phyloP scores from a whole-genome alignment of 2,113 vertebrate species.

The Trichomycterus rosablanca region DNA sequence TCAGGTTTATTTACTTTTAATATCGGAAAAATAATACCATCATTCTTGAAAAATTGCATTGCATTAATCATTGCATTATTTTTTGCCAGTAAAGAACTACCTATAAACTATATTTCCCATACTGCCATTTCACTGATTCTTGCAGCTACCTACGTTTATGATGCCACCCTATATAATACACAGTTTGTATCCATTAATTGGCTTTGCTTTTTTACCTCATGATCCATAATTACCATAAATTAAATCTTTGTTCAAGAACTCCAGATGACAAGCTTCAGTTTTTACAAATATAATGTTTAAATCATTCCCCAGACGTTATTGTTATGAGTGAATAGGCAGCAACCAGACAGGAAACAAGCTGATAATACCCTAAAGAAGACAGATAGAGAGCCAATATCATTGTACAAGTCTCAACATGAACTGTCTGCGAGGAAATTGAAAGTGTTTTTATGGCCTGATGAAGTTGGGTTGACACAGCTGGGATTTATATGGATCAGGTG shows the following conservation, averaged over 20 bases:
- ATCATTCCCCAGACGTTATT: conserved; percentile 19
- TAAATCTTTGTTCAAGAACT: conserved; percentile 7
- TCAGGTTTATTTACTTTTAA: too few species aligned
- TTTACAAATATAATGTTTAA: background rate
- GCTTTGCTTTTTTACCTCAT: background rate
- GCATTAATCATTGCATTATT: too few species aligned
- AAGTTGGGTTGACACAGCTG: background rate
- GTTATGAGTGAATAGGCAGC: conserved; percentile 10
- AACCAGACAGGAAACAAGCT: background rate
- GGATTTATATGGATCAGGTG: conserved; percentile 1
- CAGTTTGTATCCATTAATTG: conserved; percentile 15
- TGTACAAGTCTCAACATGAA: conserved; percentile 20
- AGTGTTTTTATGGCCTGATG: conserved; percentile 4
- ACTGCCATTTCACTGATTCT: too few species aligned
- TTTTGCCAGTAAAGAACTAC: too few species aligned
- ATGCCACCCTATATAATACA: too few species aligned
- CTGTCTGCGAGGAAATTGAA: conserved; percentile 1
- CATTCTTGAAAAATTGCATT: too few species aligned
- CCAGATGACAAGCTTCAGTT: conserved; percentile 5
- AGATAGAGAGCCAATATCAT: background rate
- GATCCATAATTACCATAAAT: too few species aligned
- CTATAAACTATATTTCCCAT: too few species aligned
- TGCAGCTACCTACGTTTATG: too few species aligned
- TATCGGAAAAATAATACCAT: too few species aligned
- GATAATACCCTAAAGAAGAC: conserved; percentile 1